Conservation (phyloP, 2,113 vertebrate genomes). For the Ochotona curzoniae region DNA sequence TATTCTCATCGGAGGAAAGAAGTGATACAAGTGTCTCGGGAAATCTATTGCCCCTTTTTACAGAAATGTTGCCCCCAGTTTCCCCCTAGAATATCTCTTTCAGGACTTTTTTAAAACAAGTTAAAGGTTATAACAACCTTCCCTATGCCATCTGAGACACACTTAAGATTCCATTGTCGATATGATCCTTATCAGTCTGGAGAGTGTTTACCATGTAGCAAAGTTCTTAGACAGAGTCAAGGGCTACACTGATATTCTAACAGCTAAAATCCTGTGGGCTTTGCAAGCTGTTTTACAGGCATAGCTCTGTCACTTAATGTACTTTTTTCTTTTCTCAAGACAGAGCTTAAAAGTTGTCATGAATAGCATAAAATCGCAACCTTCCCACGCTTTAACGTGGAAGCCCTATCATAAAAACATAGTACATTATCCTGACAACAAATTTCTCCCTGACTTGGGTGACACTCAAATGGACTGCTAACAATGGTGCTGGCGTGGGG, state of each 20-base stretch:
- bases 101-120: neutral
- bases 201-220: neutral
- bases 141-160: neutral
- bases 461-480: constrained; percentile 36
- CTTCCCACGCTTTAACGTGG: constrained; percentile 59
- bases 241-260: neutral
- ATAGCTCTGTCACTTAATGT: constrained; percentile 13
- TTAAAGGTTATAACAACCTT: neutral
- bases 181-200: neutral
- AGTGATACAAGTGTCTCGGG: neutral
- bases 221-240: neutral
- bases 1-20: constrained; percentile 1
- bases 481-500: constrained; percentile 57
- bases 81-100: neutral
- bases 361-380: neutral
- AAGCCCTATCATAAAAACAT: neutral
- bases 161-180: constrained; percentile 41
- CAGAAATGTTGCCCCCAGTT: neutral
- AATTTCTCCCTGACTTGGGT: constrained; percentile 66
- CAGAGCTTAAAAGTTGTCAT: constrained; percentile 7
- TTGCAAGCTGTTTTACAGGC: neutral
- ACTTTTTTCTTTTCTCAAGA: constrained; percentile 11
- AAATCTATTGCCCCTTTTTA: constrained; percentile 11
- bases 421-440: constrained; percentile 40
- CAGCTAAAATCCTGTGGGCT: neutral